phyloP scores from a whole-genome alignment of 2,888 invertebrate species.

The Aromia moschata region DNA sequence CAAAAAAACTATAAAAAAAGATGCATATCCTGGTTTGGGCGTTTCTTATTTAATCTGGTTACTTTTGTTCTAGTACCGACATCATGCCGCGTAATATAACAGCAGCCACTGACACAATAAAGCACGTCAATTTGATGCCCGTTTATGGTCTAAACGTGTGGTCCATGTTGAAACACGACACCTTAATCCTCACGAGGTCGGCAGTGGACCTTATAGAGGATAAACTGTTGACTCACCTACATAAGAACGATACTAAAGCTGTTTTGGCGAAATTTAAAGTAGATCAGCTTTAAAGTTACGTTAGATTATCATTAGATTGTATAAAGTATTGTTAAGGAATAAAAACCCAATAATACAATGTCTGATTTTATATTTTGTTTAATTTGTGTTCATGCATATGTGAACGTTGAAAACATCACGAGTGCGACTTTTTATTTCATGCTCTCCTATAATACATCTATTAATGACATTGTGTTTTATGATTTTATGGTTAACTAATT shows the following conservation, averaged over 20 bases:
- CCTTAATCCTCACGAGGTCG: constrained; percentile 84
- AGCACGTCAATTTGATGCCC: constrained; percentile 93
- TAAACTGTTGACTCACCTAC: constrained; percentile 74
- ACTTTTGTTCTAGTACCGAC: constrained; percentile 74
- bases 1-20: too few species aligned
- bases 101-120: constrained; percentile 79
- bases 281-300: constrained; percentile 66
- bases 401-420: too few species aligned
- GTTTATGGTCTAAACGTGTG: constrained; percentile 94
- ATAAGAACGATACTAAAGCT: constrained; percentile 67
- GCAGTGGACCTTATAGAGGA: constrained; percentile 89
- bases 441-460: too few species aligned
- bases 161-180: constrained; percentile 97
- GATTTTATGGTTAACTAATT: too few species aligned
- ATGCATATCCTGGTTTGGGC: too few species aligned
- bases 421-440: too few species aligned
- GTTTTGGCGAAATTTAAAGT: constrained; percentile 67
- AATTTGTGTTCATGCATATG: too few species aligned
- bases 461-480: too few species aligned
- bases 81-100: constrained; percentile 89
- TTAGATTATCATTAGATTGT: too few species aligned
- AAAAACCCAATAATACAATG: too few species aligned
- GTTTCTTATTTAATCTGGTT: neutral
- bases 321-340: neutral
- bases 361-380: too few species aligned